A percentile compares a stretch with the other conserved stretches of the same genome.
These are phyloP conservation scores for Zaprionus inermis DNA, from an alignment of 1,140 invertebrate genomes.

Conservation along the genomic window DNA sequence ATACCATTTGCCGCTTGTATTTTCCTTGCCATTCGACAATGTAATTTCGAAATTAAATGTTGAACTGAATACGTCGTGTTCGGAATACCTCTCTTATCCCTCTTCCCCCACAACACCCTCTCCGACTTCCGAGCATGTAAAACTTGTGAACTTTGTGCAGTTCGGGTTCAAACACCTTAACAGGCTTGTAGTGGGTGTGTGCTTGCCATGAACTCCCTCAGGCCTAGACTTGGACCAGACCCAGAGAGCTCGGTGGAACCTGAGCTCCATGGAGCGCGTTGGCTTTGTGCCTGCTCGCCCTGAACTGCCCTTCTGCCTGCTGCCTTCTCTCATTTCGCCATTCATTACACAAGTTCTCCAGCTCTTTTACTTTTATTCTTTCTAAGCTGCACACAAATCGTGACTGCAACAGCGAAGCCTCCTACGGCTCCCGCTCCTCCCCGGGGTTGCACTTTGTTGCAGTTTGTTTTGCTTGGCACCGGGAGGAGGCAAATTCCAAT, in stretches of 20 bases:
- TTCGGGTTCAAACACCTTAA: slow-evolving; percentile 68
- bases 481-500: slow-evolving; percentile 74
- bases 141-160: slow-evolving; percentile 59
- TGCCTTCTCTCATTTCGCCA: slow-evolving; percentile 20
- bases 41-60: slow-evolving; percentile 34
- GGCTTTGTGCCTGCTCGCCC: slow-evolving; percentile 39
- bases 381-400: slow-evolving; percentile 73
- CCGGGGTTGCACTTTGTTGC: slow-evolving; percentile 24
- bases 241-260: slow-evolving; percentile 6
- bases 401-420: slow-evolving; percentile 52
- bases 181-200: slow-evolving; percentile 2
- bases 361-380: slow-evolving; percentile 31
- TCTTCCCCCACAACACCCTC: too few species aligned
- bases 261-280: slow-evolving; percentile 6
- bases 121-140: slow-evolving; percentile 39
- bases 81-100: background rate
- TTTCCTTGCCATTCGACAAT: slow-evolving; percentile 9
- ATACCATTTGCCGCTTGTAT: background rate
- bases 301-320: slow-evolving; percentile 34
- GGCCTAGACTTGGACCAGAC: slow-evolving; percentile 39
- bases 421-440: background rate
- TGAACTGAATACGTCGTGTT: slow-evolving; percentile 25
- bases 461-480: slow-evolving; percentile 40
- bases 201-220: slow-evolving; percentile 43
- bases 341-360: slow-evolving; percentile 61